Evolutionary conservation across 2,888 invertebrate species (phyloP).

Genomic region (Parnassius mnemosyne): DNA sequence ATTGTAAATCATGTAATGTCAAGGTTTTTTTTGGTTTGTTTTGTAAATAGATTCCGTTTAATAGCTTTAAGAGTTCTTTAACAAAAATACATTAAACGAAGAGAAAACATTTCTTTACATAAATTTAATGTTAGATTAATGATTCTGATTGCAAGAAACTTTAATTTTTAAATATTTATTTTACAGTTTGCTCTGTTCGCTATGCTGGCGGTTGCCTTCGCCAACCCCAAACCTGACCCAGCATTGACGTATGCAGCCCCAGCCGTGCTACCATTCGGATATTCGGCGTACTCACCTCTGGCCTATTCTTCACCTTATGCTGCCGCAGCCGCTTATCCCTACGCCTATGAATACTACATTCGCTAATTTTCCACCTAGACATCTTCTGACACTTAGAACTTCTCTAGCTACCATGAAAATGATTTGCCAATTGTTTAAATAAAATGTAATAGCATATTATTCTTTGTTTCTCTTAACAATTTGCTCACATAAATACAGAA

Average conservation of each 20-base stretch:
- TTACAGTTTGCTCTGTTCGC: conserved; percentile 78
- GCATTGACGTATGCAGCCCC: conserved; percentile 57
- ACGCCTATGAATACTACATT: conserved; percentile 54
- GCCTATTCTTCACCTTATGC: conserved; percentile 40
- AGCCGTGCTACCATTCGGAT: conserved; percentile 42
- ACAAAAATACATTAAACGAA: too few species aligned
- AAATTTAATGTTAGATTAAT: too few species aligned
- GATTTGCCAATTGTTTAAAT: conserved; percentile 21
- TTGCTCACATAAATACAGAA: too few species aligned
- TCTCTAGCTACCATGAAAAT: conserved; percentile 11
- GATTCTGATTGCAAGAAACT: too few species aligned
- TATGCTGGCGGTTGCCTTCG: conserved; percentile 78
- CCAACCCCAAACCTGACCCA: conserved; percentile 71
- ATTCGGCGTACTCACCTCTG: conserved; percentile 39
- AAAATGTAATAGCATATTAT: conserved; percentile 18
- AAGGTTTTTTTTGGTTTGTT: too few species aligned
- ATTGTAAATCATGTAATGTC: too few species aligned
- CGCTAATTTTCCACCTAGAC: conserved; percentile 30
- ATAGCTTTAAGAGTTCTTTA: too few species aligned
- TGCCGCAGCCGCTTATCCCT: conserved; percentile 54
- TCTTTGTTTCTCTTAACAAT: neutral
- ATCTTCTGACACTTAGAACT: neutral
- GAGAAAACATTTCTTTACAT: too few species aligned
- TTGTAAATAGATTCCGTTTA: too few species aligned
- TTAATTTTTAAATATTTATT: conserved; percentile 27